Base-by-base conservation (phyloP, 2,888 invertebrate genomes). In the Nymphalis c-album region DNA sequence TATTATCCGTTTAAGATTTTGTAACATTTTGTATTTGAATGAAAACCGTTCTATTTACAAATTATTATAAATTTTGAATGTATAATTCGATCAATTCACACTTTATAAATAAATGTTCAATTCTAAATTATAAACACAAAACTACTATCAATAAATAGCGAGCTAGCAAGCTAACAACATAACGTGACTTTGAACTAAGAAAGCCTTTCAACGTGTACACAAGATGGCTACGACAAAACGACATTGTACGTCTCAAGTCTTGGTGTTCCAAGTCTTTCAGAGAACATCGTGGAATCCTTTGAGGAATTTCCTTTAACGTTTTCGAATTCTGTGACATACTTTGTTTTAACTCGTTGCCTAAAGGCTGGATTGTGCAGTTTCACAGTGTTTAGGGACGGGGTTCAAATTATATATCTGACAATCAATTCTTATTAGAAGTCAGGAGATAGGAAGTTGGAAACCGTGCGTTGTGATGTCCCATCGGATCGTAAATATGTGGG, bases 121-220 rank as follows among this genome's bases (percentile, higher is more conserved):
- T 57, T 60, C 60, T 60, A 55, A 22, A 53, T 20, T 45, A 20
- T 7, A 4, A 51, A 48, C 59, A 64, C 20, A 48, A 17, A 10
- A 31, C 47, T 51, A 60, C 50, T 67, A 67, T 35, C 69, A 62
- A 67, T 67, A 67, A 71, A 71, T 67, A 64, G 63, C 67, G n/a
- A 55, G 35, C 59, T 13, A 53, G 53, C 22, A 26, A 53, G 53
- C 22, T 26, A 26, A 53, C 69, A 67, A 69, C 62, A 60, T 40
- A 67, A 67, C 55, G 66, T 58, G 46, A 63, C 47, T 26, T 61
- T 50, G 62, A 64, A 71, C 69, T 51, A 50, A 53, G 70, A 61
- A 68, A 69, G 66, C 60, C 63, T 69, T 69, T 71, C 67, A 64
- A 48, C 67, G 48, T 67, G 69, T 69, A 64, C 71, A 60, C 60